Evolutionary conservation across 1,140 invertebrate genomes (phyloP).

Genomic region (Cydia fagiglandana): DNA sequence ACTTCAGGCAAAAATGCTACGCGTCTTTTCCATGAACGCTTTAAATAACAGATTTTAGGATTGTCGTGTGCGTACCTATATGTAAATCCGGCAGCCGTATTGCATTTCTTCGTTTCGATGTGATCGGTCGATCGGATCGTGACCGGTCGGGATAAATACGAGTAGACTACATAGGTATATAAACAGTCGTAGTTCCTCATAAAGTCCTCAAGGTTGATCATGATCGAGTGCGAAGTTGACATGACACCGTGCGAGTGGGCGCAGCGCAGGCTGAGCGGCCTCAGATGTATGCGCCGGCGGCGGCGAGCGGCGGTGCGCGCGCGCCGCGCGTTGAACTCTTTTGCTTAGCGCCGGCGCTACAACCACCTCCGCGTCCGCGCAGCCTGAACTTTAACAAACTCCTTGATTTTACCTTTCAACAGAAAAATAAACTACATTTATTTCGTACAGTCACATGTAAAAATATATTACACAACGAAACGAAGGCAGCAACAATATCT

Average conservation of each 20-base stretch:
- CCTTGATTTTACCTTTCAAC: not conserved
- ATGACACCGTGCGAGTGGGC: not conserved
- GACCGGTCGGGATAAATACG: not conserved
- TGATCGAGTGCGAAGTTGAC: not conserved
- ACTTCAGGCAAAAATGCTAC: not conserved
- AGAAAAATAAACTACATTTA: not conserved
- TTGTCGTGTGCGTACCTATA: no score
- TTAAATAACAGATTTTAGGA: no score
- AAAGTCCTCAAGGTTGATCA: not conserved
- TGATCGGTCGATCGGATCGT: not conserved
- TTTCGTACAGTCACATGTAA: no score
- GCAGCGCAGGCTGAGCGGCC: no score
- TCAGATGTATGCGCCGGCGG: not conserved
- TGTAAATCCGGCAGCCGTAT: not conserved
- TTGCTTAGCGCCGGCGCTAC: constrained; percentile 3
- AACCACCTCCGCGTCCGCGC: not conserved
- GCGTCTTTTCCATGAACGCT: no score
- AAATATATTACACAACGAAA: no score
- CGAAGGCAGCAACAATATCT: no score
- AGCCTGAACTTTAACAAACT: not conserved
- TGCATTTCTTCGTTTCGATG: not conserved
- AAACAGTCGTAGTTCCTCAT: not conserved
- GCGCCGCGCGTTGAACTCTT: constrained; percentile 24
- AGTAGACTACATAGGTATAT: no score
- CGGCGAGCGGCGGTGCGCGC: not conserved